Evolutionary conservation across 2,888 invertebrate species (phyloP).

Genomic region (Teinopalpus imperialis): DNA sequence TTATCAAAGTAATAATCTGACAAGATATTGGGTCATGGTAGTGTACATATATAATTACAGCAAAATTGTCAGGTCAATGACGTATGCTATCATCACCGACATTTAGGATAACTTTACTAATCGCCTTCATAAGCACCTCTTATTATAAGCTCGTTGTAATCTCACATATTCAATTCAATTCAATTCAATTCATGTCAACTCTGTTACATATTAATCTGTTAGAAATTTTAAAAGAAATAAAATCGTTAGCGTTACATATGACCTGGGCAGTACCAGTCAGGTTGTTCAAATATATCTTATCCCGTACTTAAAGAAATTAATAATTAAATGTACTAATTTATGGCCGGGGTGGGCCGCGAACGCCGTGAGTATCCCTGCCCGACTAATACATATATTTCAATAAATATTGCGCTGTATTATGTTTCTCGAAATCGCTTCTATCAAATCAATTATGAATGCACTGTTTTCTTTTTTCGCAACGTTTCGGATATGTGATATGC

Average conservation of each 20-base stretch:
- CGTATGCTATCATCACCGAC: no score
- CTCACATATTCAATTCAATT: no score
- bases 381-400: constrained; percentile 63
- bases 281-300: constrained; percentile 75
- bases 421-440: constrained; percentile 49
- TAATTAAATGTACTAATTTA: constrained; percentile 79
- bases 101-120: no score
- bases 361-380: constrained; percentile 33
- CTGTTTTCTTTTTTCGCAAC: constrained; percentile 7
- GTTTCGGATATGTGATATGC: constrained; percentile 13
- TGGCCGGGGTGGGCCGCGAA: constrained; percentile 42
- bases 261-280: constrained; percentile 64
- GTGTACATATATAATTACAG: no score
- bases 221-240: constrained; percentile 69
- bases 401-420: constrained; percentile 58
- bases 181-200: no score
- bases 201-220: constrained; percentile 45
- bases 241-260: constrained; percentile 75
- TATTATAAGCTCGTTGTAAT: no score
- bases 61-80: no score
- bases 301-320: constrained; percentile 74
- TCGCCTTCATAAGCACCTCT: no score
- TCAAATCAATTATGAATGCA: constrained; percentile 3
- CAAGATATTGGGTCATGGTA: no score
- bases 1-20: no score